Evolutionary conservation across 2,888 invertebrate genomes (phyloP).

Genomic region (Hololepta plana): DNA sequence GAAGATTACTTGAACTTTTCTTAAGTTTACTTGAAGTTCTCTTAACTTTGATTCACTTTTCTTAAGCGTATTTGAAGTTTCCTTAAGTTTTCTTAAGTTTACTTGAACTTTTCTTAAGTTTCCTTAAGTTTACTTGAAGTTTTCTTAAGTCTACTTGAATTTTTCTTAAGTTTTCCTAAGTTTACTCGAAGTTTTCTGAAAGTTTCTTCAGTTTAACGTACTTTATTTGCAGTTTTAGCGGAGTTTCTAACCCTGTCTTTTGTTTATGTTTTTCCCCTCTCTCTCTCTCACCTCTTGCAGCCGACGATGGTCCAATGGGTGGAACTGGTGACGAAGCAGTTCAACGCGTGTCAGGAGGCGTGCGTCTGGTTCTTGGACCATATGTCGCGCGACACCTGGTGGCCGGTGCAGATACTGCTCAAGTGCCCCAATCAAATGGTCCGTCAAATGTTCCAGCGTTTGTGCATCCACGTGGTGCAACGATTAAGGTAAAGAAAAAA

Average conservation of each 20-base stretch:
- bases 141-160: too few species aligned
- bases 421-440: constrained; percentile 96
- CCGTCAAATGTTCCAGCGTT: constrained; percentile 88
- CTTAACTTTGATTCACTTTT: too few species aligned
- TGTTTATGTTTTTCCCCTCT: constrained; percentile 9
- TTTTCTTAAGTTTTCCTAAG: too few species aligned
- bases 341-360: constrained; percentile 76
- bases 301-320: constrained; percentile 94
- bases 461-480: constrained; percentile 89
- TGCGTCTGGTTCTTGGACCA: constrained; percentile 85
- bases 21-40: too few species aligned
- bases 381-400: constrained; percentile 88
- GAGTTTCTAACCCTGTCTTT: constrained; percentile 5
- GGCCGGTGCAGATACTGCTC: constrained; percentile 82
- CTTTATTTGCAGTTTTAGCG: constrained; percentile 1
- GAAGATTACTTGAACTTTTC: too few species aligned
- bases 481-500: constrained; percentile 43
- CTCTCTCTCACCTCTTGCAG: constrained; percentile 30
- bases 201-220: too few species aligned
- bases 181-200: too few species aligned
- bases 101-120: too few species aligned
- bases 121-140: too few species aligned
- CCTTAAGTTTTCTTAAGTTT: too few species aligned
- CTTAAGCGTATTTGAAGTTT: too few species aligned
- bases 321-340: constrained; percentile 84